Evolutionary conservation across 2,888 invertebrate species (phyloP).

Genomic region (Patella ulyssiponensis): DNA sequence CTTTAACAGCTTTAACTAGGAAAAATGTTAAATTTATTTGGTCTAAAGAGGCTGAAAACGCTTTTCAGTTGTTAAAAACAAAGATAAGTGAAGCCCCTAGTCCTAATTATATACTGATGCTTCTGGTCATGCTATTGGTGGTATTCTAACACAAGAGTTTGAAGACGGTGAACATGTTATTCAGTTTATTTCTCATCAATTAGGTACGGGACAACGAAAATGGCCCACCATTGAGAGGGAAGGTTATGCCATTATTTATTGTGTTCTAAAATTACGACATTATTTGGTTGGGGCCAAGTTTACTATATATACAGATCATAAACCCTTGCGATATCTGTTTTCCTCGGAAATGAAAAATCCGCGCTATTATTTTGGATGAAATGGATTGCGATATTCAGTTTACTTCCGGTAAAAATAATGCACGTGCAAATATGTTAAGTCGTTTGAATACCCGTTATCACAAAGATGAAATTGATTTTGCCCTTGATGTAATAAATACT

Average conservation of each 20-base stretch:
- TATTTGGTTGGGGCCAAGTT: slow-evolving; percentile 11
- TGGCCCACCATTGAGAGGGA: slow-evolving; percentile 22
- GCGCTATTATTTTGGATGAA: slow-evolving; percentile 6
- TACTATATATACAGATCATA: slow-evolving; percentile 22
- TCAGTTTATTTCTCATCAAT: too few species aligned
- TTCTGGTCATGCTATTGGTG: slow-evolving; percentile 16
- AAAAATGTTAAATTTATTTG: slow-evolving; percentile 13
- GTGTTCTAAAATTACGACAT: slow-evolving; percentile 8
- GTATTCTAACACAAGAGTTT: slow-evolving; percentile 9
- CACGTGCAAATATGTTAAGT: too few species aligned
- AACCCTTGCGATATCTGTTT: slow-evolving; percentile 20
- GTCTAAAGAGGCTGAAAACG: slow-evolving; percentile 11
- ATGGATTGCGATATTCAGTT: slow-evolving; percentile 9
- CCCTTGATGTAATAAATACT: too few species aligned
- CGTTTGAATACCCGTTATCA: neutral
- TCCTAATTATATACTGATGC: slow-evolving; percentile 23
- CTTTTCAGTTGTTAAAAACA: too few species aligned
- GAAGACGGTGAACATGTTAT: neutral
- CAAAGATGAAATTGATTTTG: too few species aligned
- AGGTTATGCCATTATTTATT: slow-evolving; percentile 14
- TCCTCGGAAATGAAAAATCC: slow-evolving; percentile 20
- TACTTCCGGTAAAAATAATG: neutral
- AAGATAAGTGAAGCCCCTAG: too few species aligned
- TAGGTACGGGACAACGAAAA: slow-evolving; percentile 13
- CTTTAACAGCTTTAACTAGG: slow-evolving; percentile 11